Evolutionary conservation across 2,888 invertebrate genomes (phyloP).

Genomic region (Sphaeridia pumilis): DNA sequence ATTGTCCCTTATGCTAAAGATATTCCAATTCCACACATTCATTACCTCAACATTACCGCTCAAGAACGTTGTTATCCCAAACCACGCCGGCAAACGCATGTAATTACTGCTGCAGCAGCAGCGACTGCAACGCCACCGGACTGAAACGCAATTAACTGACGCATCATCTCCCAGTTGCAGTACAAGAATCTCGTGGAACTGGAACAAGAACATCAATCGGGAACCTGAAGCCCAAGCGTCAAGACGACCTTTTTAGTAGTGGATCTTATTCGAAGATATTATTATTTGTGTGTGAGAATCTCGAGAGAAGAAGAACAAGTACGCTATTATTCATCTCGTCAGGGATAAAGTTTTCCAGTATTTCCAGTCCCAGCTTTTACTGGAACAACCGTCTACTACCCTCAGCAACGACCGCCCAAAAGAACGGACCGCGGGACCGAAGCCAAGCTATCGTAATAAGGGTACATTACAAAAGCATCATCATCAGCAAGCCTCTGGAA

Average conservation of each 20-base stretch:
- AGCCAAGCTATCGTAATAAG: neutral
- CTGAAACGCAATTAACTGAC: no score
- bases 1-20: no score
- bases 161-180: no score
- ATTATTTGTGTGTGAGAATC: neutral
- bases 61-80: no score
- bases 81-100: no score
- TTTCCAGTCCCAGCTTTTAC: no score
- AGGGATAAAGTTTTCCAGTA: neutral
- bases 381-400: neutral
- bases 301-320: neutral
- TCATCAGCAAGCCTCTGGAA: neutral
- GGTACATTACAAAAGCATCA: neutral
- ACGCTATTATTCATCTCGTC: neutral
- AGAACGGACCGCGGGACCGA: neutral
- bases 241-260: no score
- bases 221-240: neutral
- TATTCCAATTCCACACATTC: no score
- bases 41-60: no score
- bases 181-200: no score
- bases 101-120: no score
- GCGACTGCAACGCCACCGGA: no score
- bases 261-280: neutral
- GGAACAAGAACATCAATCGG: neutral
- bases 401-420: neutral